phyloP scores from a whole-genome alignment of 2,797 vertebrate species.

The Galaxias olidus region DNA sequence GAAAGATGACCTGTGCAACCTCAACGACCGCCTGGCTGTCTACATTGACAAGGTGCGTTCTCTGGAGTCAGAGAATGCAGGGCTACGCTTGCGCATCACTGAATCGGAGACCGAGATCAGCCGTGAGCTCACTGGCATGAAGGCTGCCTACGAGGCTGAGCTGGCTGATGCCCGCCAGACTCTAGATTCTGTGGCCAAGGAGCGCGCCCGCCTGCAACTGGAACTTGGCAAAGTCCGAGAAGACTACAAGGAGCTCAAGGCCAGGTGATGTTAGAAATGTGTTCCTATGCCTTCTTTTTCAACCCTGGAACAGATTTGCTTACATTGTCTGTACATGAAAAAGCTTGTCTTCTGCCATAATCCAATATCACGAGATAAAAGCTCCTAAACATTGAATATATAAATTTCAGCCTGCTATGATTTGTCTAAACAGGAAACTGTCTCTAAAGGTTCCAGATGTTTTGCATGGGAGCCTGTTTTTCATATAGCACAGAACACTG shows the following conservation, averaged over 20 bases:
- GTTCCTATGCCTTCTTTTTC: neutral
- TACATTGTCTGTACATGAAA: neutral
- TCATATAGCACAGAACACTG: neutral
- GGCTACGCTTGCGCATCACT: slow-evolving; percentile 86
- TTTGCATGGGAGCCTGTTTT: neutral
- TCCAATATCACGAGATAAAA: no score
- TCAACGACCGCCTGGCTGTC: slow-evolving; percentile 92
- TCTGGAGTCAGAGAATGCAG: slow-evolving; percentile 91
- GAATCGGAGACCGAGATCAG: slow-evolving; percentile 89
- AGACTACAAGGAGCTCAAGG: slow-evolving; percentile 93
- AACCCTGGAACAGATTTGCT: neutral
- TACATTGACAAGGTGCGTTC: slow-evolving; percentile 98
- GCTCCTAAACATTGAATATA: neutral
- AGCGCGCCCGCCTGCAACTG: slow-evolving; percentile 91
- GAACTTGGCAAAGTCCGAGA: slow-evolving; percentile 92
- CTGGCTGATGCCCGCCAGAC: slow-evolving; percentile 94
- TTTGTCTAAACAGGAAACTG: no score
- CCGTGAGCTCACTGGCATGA: slow-evolving; percentile 87
- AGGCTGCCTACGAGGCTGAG: slow-evolving; percentile 90
- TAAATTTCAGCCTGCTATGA: neutral
- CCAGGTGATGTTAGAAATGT: no score
- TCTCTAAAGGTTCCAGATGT: slow-evolving; percentile 1
- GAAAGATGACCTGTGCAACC: slow-evolving; percentile 95
- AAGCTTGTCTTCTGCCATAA: neutral
- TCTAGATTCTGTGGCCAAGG: slow-evolving; percentile 94